phyloP scores from a whole-genome alignment of 2,888 invertebrate genomes.

The Ennomos fuscantarius region DNA sequence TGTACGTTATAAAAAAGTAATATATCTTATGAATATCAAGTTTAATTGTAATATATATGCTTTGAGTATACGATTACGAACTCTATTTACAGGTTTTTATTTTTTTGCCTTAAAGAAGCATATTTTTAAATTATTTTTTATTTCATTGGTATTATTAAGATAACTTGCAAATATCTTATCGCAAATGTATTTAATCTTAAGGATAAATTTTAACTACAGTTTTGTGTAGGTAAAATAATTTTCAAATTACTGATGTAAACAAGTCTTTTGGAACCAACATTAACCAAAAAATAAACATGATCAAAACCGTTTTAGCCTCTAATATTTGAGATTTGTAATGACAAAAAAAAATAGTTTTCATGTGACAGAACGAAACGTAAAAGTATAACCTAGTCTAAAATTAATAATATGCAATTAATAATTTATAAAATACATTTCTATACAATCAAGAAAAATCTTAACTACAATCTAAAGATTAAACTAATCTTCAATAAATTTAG shows the following conservation, averaged over 20 bases:
- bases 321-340: slow-evolving; percentile 9
- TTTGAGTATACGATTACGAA: too few relatives aligned
- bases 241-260: not conserved
- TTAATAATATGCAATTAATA: slow-evolving; percentile 43
- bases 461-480: slow-evolving; percentile 3
- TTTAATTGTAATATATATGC: too few relatives aligned
- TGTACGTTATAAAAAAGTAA: too few relatives aligned
- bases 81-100: too few relatives aligned
- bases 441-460: slow-evolving; percentile 6
- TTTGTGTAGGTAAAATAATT: too few relatives aligned
- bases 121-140: too few relatives aligned
- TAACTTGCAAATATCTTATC: too few relatives aligned
- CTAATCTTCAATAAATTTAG: slow-evolving; percentile 9
- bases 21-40: too few relatives aligned
- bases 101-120: too few relatives aligned
- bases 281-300: slow-evolving; percentile 3
- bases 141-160: too few relatives aligned
- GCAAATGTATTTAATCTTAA: too few relatives aligned
- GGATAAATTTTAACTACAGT: too few relatives aligned
- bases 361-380: slow-evolving; percentile 25
- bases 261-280: slow-evolving; percentile 36
- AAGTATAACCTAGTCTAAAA: slow-evolving; percentile 4
- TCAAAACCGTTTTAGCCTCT: slow-evolving; percentile 28
- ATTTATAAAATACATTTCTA: slow-evolving; percentile 46
- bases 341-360: slow-evolving; percentile 10